phyloP scores from a whole-genome alignment of 2,888 invertebrate genomes.

The Tridacna crocea region DNA sequence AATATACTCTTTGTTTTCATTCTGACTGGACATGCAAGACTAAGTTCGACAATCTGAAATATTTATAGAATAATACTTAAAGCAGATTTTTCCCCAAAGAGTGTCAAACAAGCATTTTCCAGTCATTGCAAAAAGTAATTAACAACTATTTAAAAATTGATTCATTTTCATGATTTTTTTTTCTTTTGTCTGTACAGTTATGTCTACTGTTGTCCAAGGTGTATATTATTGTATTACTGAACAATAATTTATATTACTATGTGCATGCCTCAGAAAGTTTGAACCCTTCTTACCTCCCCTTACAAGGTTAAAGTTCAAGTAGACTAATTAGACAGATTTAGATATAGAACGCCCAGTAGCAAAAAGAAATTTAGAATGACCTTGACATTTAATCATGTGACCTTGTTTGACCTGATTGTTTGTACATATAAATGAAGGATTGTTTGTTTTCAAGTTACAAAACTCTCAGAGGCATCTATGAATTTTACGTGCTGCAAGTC shows the following conservation, averaged over 20 bases:
- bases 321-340: background rate
- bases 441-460: constrained; percentile 15
- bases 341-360: background rate
- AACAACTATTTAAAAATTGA: too few species aligned
- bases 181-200: background rate
- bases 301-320: constrained; percentile 5
- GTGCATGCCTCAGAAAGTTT: constrained; percentile 9
- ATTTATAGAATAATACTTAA: too few species aligned
- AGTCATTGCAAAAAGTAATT: too few species aligned
- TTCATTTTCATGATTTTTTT: too few species aligned
- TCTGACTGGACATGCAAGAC: too few species aligned
- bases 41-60: too few species aligned
- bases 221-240: constrained; percentile 15
- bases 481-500: constrained; percentile 11
- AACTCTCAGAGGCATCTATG: constrained; percentile 16
- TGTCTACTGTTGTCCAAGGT: constrained; percentile 13
- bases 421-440: constrained; percentile 24
- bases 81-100: too few species aligned
- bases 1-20: too few species aligned
- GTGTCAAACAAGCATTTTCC: too few species aligned
- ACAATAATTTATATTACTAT: constrained; percentile 18
- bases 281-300: background rate
- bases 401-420: constrained; percentile 21
- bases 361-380: background rate
- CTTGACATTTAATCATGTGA: constrained; percentile 18